Base-by-base conservation (phyloP, 2,888 invertebrate species). In the Orthosia gracilis region DNA sequence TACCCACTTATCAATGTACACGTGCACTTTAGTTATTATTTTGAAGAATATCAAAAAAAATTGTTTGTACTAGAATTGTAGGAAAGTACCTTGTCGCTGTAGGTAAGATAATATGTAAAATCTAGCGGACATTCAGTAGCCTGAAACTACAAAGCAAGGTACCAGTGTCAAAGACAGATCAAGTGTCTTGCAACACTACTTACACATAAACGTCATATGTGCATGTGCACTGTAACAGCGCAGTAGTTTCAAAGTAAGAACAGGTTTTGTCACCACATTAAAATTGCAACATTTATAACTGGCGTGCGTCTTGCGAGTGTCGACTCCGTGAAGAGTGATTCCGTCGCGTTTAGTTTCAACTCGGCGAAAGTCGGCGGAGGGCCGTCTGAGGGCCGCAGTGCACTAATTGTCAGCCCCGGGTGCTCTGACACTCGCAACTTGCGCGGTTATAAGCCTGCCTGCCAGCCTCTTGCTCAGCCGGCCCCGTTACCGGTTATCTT, bases 351-450 rank as follows among this genome's bases (percentile, higher is more conserved):
- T 92, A 91, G 91, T 91, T 89, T 86, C 88, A 86, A 87, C 88
- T 86, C 73, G 63, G 78, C 59, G 76, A 89, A 89, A 85, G 87
- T 87, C 79, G 89, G 85, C 88, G 88, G 90, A 93, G 92, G 85
- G 90, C 89, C 88, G 94, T 93, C 93, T 93, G 91, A 93, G 93
- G 89, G 89, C 88, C 88, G 84, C 89, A 89, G 89, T 88, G 91
- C 91, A 88, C 92, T 94, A 93, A 94, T 94, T 94, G 94, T 92
- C 92, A 91, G 89, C 84, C 83, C 76, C 87, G 88, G 88, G 87
- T 84, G 83, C 77, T 85, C 82, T 54, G 82, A 85, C 82, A 84
- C 82, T 85, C 75, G 69, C 80, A 77, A 87, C 80, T 81, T 78
- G 75, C 67, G 74, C 57, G 69, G 73, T 52, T 70, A 71, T 58